Evolutionary conservation across 2,113 vertebrate species (phyloP).

Genomic region (Arvicanthis niloticus): DNA sequence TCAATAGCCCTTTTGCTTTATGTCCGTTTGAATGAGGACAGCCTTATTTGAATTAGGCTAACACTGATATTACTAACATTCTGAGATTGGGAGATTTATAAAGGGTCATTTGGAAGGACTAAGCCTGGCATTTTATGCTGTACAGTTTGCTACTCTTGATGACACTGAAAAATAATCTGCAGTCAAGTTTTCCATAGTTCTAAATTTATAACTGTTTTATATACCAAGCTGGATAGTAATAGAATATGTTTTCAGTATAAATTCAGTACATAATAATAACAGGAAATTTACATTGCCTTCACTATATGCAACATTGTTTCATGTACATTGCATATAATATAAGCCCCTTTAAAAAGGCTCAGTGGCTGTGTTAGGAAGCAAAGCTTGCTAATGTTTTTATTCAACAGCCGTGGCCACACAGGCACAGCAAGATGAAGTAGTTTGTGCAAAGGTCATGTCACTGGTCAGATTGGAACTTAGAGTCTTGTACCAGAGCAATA

Average conservation of each 20-base stretch:
- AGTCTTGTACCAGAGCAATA: not conserved
- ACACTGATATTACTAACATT: conserved; percentile 44
- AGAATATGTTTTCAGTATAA: conserved; percentile 13
- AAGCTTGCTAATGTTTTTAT: not conserved
- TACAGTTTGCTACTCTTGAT: conserved; percentile 20
- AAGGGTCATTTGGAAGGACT: conserved; percentile 24
- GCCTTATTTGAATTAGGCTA: conserved; percentile 42
- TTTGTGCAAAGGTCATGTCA: not conserved
- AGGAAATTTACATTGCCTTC: not conserved
- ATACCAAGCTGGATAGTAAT: not conserved
- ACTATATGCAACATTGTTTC: not conserved
- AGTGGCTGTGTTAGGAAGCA: not conserved
- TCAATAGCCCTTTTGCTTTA: conserved; percentile 13
- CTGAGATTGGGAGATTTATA: conserved; percentile 12
- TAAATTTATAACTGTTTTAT: conserved; percentile 8
- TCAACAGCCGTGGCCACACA: not conserved
- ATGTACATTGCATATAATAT: not conserved
- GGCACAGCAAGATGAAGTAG: not conserved
- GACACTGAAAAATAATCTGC: conserved; percentile 47
- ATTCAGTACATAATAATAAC: conserved; percentile 2
- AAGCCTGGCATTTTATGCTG: conserved; percentile 43
- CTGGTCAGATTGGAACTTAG: not conserved
- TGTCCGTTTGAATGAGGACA: conserved; percentile 42
- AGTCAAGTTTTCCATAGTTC: conserved; percentile 10
- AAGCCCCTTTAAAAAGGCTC: not conserved